A percentile compares a stretch with the other conserved stretches of the same genome.
Conservation (phyloP, 1,140 invertebrate genomes). For the Archegozetes longisetosus region DNA sequence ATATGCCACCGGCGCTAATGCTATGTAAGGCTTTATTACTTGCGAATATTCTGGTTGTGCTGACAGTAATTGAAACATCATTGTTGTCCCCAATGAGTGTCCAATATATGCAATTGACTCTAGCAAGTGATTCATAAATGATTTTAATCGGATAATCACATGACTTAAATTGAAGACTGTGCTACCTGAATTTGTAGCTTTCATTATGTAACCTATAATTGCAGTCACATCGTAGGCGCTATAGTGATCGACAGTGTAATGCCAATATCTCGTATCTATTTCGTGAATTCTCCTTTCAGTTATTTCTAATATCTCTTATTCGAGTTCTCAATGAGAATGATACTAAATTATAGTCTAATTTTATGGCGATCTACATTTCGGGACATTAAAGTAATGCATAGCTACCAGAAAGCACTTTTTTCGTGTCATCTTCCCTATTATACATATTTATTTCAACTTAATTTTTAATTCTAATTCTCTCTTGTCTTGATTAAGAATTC, state of each 20-base stretch:
- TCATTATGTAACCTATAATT: slow-evolving; percentile 41
- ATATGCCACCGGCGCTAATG: slow-evolving; percentile 51
- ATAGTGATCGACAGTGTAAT: slow-evolving; percentile 49
- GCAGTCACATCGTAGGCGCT: slow-evolving; percentile 49
- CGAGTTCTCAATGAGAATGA: neutral
- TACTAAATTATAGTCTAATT: neutral
- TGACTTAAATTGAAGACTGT: too few species aligned
- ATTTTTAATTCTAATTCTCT: too few species aligned
- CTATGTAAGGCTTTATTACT: slow-evolving; percentile 35
- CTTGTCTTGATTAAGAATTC: too few species aligned
- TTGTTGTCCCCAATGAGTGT: slow-evolving; percentile 37
- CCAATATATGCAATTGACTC: slow-evolving; percentile 5
- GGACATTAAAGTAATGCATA: too few species aligned
- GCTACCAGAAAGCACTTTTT: too few species aligned
- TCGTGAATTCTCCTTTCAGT: too few species aligned
- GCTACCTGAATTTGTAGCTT: slow-evolving; percentile 32
- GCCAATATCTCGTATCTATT: slow-evolving; percentile 24
- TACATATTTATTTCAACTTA: too few species aligned
- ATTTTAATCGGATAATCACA: too few species aligned
- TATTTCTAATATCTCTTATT: too few species aligned
- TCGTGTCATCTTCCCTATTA: too few species aligned
- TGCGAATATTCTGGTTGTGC: slow-evolving; percentile 44
- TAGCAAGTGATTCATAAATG: too few species aligned
- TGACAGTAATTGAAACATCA: slow-evolving; percentile 44
- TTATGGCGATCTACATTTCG: neutral